Evolutionary conservation across 92 coral and sea anemone genomes (phyloP), one percentile per base, ranked within the genome.

Genomic region (Bergia sp.): DNA sequence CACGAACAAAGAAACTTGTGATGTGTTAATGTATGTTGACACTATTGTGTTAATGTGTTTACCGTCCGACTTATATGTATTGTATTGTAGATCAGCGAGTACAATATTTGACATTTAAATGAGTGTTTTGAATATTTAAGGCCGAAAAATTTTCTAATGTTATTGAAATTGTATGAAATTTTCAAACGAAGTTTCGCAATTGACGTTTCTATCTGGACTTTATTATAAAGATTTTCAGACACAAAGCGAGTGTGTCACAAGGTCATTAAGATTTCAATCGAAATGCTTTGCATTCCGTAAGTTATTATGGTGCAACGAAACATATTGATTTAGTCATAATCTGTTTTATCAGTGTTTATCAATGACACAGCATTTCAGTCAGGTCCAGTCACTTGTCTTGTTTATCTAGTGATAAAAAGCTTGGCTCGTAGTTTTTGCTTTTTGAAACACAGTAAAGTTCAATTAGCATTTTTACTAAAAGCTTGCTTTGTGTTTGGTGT

Each of bases 271-370:
- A 43, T 23, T 43, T 41, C 85, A 81, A 58, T 82, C 39, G 21
- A 82, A 82, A 82, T 82, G 18, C 61, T 29, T 82, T 13, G 41
- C 74, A 82, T 82, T 20, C 29, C 57, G 41, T 81, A 39, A 21
- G 36, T 81, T 55, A 36, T 49, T 39, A 8, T 21, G 42, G 86
- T 41, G 49, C 10, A 64, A 65, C 53, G 16, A 65, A 64, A 7
- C 37, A 23, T 64, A 45, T 3, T 82, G 55, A 64, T 40, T 41
- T 61, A 61, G 39, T 45, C 86, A 15, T 41, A 41, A 76, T 76
- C 23, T 82, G 29, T 36, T 37, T 82, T 57, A 40, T 21, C 38
- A 5, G 21, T 4, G 53, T 37, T 81, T 81, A 39, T 64, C 86
- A 64, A 9, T 61, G 49, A 40, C 86, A 61, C 29, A 4, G 69